These are phyloP conservation scores for Zaprionus tsacasi DNA, from an alignment of 1,140 invertebrate species.

Conservation along the genomic window DNA sequence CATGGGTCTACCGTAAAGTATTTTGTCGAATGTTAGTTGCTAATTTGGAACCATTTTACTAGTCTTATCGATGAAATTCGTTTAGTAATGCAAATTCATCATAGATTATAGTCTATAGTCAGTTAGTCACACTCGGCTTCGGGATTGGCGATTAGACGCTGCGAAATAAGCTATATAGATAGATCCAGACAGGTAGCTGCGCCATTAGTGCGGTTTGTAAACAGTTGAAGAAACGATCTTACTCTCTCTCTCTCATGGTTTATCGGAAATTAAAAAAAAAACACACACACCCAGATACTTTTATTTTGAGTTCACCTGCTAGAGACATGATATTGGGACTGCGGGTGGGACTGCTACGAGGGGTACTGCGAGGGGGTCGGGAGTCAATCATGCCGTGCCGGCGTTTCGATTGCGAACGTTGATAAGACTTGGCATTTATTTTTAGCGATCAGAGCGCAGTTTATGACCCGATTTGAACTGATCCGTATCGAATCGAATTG, in stretches of 20 bases:
- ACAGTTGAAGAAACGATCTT: neutral
- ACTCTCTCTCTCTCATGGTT: neutral
- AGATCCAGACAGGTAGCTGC: slow-evolving; percentile 38
- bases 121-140: slow-evolving; percentile 47
- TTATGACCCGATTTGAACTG: slow-evolving; percentile 51
- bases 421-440: slow-evolving; percentile 70
- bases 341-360: neutral
- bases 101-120: slow-evolving; percentile 10
- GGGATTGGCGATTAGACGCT: slow-evolving; percentile 1
- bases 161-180: slow-evolving; percentile 14
- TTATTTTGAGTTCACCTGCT: slow-evolving; percentile 48
- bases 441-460: slow-evolving; percentile 55
- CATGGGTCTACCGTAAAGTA: neutral
- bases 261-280: neutral
- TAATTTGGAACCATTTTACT: neutral
- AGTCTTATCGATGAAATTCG: slow-evolving; percentile 6
- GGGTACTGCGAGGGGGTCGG: slow-evolving; percentile 18
- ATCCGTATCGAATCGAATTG: slow-evolving; percentile 19
- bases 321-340: slow-evolving; percentile 44
- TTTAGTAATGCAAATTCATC: slow-evolving; percentile 35
- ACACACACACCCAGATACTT: slow-evolving; percentile 10
- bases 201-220: slow-evolving; percentile 41
- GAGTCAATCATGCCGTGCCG: slow-evolving; percentile 66
- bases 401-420: slow-evolving; percentile 63
- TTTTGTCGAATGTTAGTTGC: neutral